phyloP scores from a whole-genome alignment of 2,888 invertebrate species.

The Aporophyla nigra region DNA sequence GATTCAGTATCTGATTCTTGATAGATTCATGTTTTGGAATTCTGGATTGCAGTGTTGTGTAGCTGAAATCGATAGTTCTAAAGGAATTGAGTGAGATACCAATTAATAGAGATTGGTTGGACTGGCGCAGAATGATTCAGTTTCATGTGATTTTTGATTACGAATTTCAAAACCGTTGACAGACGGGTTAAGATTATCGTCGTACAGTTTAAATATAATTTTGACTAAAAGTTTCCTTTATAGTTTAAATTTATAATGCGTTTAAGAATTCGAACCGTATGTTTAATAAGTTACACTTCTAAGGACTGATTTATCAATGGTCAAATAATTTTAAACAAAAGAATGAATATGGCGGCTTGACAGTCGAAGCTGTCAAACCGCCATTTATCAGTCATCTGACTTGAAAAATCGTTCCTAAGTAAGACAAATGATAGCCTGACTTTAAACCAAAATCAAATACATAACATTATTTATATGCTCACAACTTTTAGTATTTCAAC shows the following conservation, averaged over 20 bases:
- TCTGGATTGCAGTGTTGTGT: slow-evolving; percentile 10
- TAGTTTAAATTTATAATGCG: neutral
- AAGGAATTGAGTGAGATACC: neutral
- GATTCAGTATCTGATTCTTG: slow-evolving; percentile 32
- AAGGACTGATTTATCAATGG: neutral
- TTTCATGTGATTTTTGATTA: neutral
- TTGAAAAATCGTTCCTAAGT: neutral
- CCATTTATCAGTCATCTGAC: neutral
- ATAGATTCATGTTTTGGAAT: slow-evolving; percentile 19
- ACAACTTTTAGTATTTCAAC: too few relatives aligned
- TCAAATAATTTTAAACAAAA: neutral
- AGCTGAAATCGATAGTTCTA: neutral
- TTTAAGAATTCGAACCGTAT: neutral
- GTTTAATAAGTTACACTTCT: neutral
- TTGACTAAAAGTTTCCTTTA: neutral
- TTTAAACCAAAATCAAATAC: neutral
- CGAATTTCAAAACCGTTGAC: neutral
- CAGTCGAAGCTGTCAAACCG: neutral
- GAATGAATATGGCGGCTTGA: too few relatives aligned
- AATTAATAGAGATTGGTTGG: neutral
- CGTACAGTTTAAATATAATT: neutral
- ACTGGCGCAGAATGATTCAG: neutral
- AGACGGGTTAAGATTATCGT: neutral
- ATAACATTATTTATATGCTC: neutral
- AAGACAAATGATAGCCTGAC: neutral